phyloP scores from a whole-genome alignment of 2,797 vertebrate species.

The Pangasius macronema region DNA sequence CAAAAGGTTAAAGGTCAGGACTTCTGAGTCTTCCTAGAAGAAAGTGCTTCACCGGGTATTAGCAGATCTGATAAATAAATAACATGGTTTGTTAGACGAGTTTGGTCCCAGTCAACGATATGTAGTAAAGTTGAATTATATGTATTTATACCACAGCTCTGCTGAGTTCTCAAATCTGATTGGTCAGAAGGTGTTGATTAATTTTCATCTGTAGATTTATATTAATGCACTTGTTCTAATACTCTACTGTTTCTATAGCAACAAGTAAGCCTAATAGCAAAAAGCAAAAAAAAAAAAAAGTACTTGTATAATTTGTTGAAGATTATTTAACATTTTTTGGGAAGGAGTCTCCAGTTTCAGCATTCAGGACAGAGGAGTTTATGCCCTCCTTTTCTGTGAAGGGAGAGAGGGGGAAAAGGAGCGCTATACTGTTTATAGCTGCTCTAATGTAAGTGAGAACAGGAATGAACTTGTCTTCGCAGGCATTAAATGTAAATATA shows the following conservation, averaged over 20 bases:
- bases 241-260: background rate
- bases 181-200: background rate
- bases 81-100: background rate
- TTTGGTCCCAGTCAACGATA: background rate
- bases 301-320: background rate
- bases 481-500: background rate
- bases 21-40: background rate
- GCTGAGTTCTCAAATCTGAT: background rate
- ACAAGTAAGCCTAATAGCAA: background rate
- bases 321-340: background rate
- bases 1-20: background rate
- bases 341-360: background rate
- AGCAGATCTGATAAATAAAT: background rate
- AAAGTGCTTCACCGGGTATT: background rate
- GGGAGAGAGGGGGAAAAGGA: background rate
- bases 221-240: background rate
- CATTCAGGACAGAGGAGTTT: background rate
- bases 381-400: too few species aligned
- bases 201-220: background rate
- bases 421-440: background rate
- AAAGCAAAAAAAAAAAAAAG: background rate
- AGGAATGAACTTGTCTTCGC: background rate
- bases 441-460: background rate
- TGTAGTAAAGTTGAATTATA: background rate
- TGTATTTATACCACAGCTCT: background rate